Evolutionary conservation across 2,113 vertebrate species (phyloP).

Genomic region (Mixornis gularis): DNA sequence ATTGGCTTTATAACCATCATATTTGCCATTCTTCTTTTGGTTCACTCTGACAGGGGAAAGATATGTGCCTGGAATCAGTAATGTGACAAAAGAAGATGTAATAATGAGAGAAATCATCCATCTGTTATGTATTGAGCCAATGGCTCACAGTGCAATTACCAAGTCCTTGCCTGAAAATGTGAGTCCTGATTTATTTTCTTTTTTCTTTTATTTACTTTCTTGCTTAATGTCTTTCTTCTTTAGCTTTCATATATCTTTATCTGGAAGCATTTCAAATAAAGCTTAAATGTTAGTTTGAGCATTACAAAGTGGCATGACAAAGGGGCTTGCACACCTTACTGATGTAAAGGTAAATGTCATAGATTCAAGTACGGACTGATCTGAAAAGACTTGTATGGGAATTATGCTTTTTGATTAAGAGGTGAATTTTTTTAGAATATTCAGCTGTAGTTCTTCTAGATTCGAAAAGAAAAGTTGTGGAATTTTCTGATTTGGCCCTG

Average conservation of each 20-base stretch:
- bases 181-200: constrained; percentile 44
- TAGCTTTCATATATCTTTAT: background rate
- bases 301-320: background rate
- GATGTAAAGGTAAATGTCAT: background rate
- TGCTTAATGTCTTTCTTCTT: background rate
- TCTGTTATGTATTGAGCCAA: constrained; percentile 93
- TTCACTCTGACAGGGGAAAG: constrained; percentile 81
- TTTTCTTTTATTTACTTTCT: background rate
- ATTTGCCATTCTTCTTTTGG: background rate
- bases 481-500: background rate
- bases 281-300: background rate
- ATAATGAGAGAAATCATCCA: constrained; percentile 93
- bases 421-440: background rate
- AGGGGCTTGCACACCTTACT: background rate
- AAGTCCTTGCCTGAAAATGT: constrained; percentile 94
- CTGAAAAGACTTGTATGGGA: background rate
- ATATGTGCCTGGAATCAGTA: constrained; percentile 89
- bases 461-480: background rate
- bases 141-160: constrained; percentile 93
- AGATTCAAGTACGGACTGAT: background rate
- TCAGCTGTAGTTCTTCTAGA: background rate
- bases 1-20: background rate
- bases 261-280: background rate
- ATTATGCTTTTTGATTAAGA: background rate
- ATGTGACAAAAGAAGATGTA: constrained; percentile 90